Evolutionary conservation across 2,113 vertebrate species (phyloP).

Genomic region (Saccopteryx bilineata): DNA sequence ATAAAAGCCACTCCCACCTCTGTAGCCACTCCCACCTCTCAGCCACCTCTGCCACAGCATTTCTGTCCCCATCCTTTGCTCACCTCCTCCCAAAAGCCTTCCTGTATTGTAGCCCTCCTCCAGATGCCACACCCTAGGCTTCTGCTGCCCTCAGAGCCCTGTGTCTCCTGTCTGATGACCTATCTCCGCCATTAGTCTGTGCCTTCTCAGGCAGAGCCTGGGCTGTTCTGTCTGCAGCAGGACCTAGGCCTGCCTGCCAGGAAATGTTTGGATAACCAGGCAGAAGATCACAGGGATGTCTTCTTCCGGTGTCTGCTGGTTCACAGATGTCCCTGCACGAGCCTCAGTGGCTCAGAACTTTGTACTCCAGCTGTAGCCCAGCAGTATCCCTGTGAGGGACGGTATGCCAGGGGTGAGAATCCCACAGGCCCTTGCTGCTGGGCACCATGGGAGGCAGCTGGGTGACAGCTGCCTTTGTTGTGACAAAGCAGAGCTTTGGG

Average conservation of each 20-base stretch:
- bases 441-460: background rate
- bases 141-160: background rate
- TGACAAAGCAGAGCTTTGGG: conserved; percentile 61
- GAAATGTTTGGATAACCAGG: conserved; percentile 46
- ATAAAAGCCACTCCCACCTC: background rate
- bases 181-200: background rate
- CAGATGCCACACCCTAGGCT: background rate
- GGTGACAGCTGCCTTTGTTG: conserved; percentile 49
- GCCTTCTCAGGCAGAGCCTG: background rate
- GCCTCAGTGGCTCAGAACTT: conserved; percentile 15
- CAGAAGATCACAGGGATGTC: background rate
- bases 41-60: background rate
- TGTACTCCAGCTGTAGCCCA: conserved; percentile 63
- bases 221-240: background rate
- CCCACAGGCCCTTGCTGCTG: background rate
- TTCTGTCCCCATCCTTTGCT: background rate
- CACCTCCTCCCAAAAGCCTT: background rate
- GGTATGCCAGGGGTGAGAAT: background rate
- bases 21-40: background rate
- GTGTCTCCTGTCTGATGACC: background rate
- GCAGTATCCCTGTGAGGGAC: conserved; percentile 2
- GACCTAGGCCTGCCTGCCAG: background rate
- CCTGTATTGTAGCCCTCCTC: background rate
- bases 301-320: conserved; percentile 62
- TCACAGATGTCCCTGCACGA: background rate